Conservation (phyloP, 1,140 invertebrate species). For the Hycleus cichorii region DNA sequence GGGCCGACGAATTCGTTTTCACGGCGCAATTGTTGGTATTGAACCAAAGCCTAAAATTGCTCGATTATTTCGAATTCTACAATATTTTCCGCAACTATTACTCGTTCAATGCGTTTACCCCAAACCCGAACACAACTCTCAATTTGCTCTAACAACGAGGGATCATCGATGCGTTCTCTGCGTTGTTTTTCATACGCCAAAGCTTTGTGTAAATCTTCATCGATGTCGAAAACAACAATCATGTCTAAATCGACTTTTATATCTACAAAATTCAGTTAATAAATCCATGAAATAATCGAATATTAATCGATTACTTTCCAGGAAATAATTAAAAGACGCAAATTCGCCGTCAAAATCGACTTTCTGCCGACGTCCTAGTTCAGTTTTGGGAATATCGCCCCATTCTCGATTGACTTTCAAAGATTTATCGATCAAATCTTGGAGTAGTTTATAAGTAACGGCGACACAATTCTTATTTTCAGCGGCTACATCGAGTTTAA, state of each 20-base stretch:
- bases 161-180: slow-evolving; percentile 44
- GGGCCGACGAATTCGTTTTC: slow-evolving; percentile 76
- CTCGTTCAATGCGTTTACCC: slow-evolving; percentile 58
- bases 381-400: slow-evolving; percentile 46
- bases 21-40: slow-evolving; percentile 66
- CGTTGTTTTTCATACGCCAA: slow-evolving; percentile 37
- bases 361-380: slow-evolving; percentile 40
- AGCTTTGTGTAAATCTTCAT: slow-evolving; percentile 48
- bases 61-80: neutral
- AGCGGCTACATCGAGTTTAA: slow-evolving; percentile 40
- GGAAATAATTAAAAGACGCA: slow-evolving; percentile 46
- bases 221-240: slow-evolving; percentile 48
- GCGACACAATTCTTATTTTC: slow-evolving; percentile 40
- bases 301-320: slow-evolving; percentile 43
- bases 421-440: slow-evolving; percentile 42
- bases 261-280: slow-evolving; percentile 40
- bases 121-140: slow-evolving; percentile 53
- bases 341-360: slow-evolving; percentile 51
- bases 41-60: slow-evolving; percentile 50
- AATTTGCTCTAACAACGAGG: slow-evolving; percentile 45
- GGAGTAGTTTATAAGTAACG: slow-evolving; percentile 43
- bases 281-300: slow-evolving; percentile 21
- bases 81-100: slow-evolving; percentile 23
- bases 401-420: slow-evolving; percentile 45
- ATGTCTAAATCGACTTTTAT: slow-evolving; percentile 53